Base-by-base conservation (phyloP, 2,113 vertebrate species). In the Bubalus kerabau region DNA sequence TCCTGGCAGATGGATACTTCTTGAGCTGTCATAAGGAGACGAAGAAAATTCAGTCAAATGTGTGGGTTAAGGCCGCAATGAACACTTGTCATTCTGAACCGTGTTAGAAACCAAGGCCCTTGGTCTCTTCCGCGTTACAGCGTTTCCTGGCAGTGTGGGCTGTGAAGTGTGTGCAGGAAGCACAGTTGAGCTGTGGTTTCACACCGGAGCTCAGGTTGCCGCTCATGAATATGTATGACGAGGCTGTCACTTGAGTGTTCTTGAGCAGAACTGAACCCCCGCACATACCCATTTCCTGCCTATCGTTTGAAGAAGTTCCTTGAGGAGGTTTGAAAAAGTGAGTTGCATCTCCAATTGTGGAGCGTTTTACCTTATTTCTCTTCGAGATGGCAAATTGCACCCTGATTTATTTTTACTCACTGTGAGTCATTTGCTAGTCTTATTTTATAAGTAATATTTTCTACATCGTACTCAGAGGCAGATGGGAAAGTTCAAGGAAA, bases 251-350 rank as follows among this genome's bases (percentile, higher is more conserved):
- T 36, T 13, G 89, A 90, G 74, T 91, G 43, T 89, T 50, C 87
- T 56, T 46, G 50, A 87, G 56, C 74, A 76, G 16, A 30, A 67
- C 64, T 95, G 97, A 52, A 67, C 81, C 71, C 76, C 67, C 46
- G 1, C 64, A 59, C 67, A 59, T 46, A 84, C 88, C 88, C 96
- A 52, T 62, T 93, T 96, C 92, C 97, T 94, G 97, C 60, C 92
- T 90, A 8, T 57, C 87, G 32, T 21, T 82, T 76, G 95, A 93
- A 97, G 97, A 57, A 0, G 12, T 3, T 40, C 81, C 95, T 76
- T 43, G 59, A 95, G 83, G 82, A 98, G 82, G 17, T 94, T 92
- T 95, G 71, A 62, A 94, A 97, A 96, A 96, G 97, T 98, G 95
- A 97, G 96, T 97, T 56, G 64, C 85, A 95, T 89, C 95, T 97